phyloP scores from a whole-genome alignment of 2,113 vertebrate genomes.

The Heliornis fulica region DNA sequence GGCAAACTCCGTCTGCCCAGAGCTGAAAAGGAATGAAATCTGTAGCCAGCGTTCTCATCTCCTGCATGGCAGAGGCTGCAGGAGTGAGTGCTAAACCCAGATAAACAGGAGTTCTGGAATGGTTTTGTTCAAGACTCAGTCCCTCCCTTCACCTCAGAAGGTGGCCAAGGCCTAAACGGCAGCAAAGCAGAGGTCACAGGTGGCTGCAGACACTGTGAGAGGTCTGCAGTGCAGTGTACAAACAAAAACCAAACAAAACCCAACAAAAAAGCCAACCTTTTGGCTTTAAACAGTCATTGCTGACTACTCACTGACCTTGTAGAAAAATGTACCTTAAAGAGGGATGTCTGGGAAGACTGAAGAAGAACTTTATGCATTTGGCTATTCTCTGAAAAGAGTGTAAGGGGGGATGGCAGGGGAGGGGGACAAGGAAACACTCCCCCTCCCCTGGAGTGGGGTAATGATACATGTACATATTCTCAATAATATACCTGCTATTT shows the following conservation, averaged over 20 bases:
- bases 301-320: background rate
- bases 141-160: background rate
- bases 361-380: background rate
- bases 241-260: too few species aligned
- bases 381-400: background rate
- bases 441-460: too few species aligned
- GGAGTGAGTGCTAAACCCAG: background rate
- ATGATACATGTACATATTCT: background rate
- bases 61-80: accelerated
- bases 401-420: background rate
- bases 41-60: background rate
- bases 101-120: background rate
- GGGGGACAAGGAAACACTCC: too few species aligned
- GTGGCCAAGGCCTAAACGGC: background rate
- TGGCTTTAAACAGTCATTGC: background rate
- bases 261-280: too few species aligned
- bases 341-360: background rate
- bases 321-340: background rate
- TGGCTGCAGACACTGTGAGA: too few species aligned
- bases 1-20: background rate
- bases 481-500: background rate
- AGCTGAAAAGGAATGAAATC: background rate
- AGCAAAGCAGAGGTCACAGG: background rate
- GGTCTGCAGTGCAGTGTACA: background rate
- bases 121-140: background rate